Evolutionary conservation across 2,888 invertebrate species (phyloP), one percentile per base, ranked within the genome.

Genomic region (Aphodius sticticus): DNA sequence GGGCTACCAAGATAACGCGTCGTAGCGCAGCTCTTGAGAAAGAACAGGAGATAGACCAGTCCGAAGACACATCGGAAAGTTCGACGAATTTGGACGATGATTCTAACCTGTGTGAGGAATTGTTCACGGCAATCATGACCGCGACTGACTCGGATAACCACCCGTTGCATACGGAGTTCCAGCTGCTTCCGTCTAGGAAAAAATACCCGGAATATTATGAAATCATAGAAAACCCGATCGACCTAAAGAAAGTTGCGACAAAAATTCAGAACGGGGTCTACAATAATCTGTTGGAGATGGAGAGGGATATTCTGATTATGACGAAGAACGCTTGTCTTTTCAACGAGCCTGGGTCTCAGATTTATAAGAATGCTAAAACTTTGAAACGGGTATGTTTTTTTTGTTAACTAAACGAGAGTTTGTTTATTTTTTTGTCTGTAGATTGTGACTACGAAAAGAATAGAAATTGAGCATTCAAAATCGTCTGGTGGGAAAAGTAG

Each of bases 171-270:
- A 92, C 94, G 2, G 95, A 95, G 83, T 99, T 99, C 88, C 96
- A 97, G 87, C 92, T 99, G 79, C 91, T 99, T 77, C 99, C 99
- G 0, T 96, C 97, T 0, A 96, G 95, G 88, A 95, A 96, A 90
- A 93, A 95, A 81, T 99, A 98, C 89, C 99, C 99, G 0, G 96
- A 97, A 86, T 99, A 99, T 90, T 99, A 96, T 88, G 96, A 95
- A 84, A 94, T 98, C 0, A 98, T 99, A 79, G 96, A 97, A 81
- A 94, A 94, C 82, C 99, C 99, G 0, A 96, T 99, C 82, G 99
- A 99, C 90, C 90, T 99, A 85, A 96, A 97, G 90, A 94, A 94
- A 80, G 97, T 99, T 79, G 99, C 98, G 0, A 94, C 94, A 80
- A 97, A 96, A 89, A 96, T 99, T 77, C 96, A 97, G 89, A 94